Evolutionary conservation across 2,888 invertebrate genomes (phyloP), one percentile per base, ranked within the genome.

Genomic region (Drosophila quinaria): DNA sequence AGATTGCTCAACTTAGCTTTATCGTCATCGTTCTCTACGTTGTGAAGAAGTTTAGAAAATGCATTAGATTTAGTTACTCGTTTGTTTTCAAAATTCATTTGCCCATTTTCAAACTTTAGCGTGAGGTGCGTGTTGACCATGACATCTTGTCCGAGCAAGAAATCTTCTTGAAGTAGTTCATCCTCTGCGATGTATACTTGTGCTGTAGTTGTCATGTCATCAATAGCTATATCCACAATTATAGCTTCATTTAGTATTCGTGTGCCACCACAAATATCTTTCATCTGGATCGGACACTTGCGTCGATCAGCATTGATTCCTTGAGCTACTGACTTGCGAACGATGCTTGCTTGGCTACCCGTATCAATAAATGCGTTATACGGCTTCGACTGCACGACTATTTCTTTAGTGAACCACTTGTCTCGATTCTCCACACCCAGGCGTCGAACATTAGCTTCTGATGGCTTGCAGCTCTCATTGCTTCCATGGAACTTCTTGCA

Each of bases 151-250:
- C 37, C 25, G 39, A 10, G 5, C 25, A n/a, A n/a, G n/a, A n/a
- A 25, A 3, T 52, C 39, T 15, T 52, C 51, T 5, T 52, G 37
- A 11, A 52, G 22, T n/a, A 39, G 39, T 5, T 52, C n/a, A 37
- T 52, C 37, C 4, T 39, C 47, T 49, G 47, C 47, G 4, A 49
- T 31, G 15, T 49, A 49, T 11, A 49, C 17, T 49, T 52, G 13
- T 8, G 51, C 51, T 25, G 10, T 37, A 0, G 5, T 15, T 8
- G 25, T 22, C n/a, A 10, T 52, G 5, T 22, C 51, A 10, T 52
- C 25, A 6, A 52, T 52, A 15, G 22, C 6, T 22, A 37, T 15
- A 15, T 39, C 51, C 10, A 39, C 25, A 52, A 39, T 52, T 22
- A 52, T 52, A n/a, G 39, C 39, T 15, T 52, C 39, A n/a, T 22